Conservation (phyloP, 2,113 vertebrate genomes). For the Megaceryle torquata region DNA sequence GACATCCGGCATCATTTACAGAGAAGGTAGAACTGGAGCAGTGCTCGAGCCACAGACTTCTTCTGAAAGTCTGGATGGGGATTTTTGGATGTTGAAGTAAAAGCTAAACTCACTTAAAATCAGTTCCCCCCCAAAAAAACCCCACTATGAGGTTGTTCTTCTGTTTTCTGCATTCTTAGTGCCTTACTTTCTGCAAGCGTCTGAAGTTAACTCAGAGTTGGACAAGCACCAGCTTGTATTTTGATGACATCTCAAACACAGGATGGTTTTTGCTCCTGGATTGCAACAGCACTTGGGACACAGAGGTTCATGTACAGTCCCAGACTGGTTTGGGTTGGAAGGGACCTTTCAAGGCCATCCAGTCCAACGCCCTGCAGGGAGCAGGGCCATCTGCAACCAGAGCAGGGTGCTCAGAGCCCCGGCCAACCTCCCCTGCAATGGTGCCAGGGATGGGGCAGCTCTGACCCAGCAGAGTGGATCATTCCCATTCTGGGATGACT, state of each 20-base stretch:
- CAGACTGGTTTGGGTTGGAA: background rate
- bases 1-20: background rate
- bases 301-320: background rate
- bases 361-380: too few species aligned
- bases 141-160: fast-evolving
- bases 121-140: background rate
- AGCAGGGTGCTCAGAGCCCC: too few species aligned
- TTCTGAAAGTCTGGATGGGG: fast-evolving
- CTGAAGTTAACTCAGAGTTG: background rate
- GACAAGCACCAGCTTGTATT: background rate
- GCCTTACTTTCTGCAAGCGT: background rate
- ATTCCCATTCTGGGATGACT: too few species aligned
- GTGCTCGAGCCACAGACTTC: background rate
- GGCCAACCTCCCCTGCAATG: background rate
- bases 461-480: background rate
- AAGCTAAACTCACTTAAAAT: background rate
- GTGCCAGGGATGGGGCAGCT: background rate
- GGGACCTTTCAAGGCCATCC: background rate
- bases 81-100: background rate
- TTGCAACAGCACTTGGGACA: too few species aligned
- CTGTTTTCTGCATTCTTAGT: fast-evolving
- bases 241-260: fast-evolving
- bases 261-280: background rate
- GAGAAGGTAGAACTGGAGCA: background rate
- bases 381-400: too few species aligned